A percentile compares a stretch with the other conserved stretches of the same genome.
Conservation (phyloP, 2,113 vertebrate genomes). For the Colaptes auratus region DNA sequence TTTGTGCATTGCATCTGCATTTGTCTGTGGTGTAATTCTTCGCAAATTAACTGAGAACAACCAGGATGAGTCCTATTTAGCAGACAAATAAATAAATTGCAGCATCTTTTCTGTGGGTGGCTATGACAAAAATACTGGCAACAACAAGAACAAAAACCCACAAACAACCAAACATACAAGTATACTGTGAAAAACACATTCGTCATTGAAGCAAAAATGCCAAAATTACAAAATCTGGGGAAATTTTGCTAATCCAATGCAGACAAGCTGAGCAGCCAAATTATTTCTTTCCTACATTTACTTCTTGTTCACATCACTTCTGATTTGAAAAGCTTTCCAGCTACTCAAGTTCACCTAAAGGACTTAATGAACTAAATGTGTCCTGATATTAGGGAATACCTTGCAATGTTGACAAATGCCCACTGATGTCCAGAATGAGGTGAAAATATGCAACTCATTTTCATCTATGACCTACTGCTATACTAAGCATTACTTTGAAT, state of each 20-base stretch:
- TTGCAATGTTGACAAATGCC: conserved; percentile 35
- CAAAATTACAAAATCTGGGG: neutral
- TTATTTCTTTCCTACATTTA: neutral
- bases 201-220: neutral
- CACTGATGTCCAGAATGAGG: neutral
- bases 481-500: conserved; percentile 65
- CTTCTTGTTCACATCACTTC: neutral
- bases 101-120: neutral
- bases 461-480: neutral
- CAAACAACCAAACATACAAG: too few relatives aligned
- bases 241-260: neutral
- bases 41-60: neutral
- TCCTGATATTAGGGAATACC: neutral
- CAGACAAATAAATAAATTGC: neutral
- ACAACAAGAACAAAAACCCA: too few relatives aligned
- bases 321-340: neutral
- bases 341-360: neutral
- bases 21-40: neutral
- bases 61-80: neutral
- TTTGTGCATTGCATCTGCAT: accelerated
- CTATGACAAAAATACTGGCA: neutral
- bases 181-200: neutral
- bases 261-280: neutral
- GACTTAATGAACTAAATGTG: neutral
- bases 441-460: conserved; percentile 21